Evolutionary conservation across 1,140 invertebrate genomes (phyloP), one percentile per base, ranked within the genome.

Genomic region (Drosophila fuyamai): DNA sequence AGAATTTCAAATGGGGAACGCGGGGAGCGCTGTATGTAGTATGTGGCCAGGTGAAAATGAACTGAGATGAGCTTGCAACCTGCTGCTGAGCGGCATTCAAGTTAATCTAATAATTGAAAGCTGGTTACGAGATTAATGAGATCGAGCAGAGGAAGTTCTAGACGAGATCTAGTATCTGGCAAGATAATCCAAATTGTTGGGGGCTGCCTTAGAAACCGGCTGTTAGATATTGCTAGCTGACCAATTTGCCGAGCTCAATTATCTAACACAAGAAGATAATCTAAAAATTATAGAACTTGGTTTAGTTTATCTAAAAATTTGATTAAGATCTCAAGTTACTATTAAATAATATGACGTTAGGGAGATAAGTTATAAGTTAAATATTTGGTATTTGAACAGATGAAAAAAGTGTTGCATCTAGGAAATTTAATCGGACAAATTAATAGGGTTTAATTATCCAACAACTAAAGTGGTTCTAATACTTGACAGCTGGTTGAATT

Each of bases 1-100:
- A 79, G 83, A 88, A 88, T 86, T 86, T 88, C 46, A 76, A 82
- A 76, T 56, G 66, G 65, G 79, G 60, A 54, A 60, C 66, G 38
- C 46, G 53, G 50, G 56, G 40, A 51, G 55, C 48, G 63, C 23
- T 23, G 36, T 16, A 27, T 12, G 8, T 29, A 29, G 27, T 16
- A 53, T 8, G 7, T 53, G 35, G 50, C 56, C 68, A 74, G 71
- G 57, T 74, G 71, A 55, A 47, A 50, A 74, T 71, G 65, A 70
- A 71, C 50, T 32, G 51, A 57, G 67, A 70, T 70, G 65, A 71
- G 65, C 66, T 55, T 54, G 65, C 51, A 57, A 70, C 61, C 62
- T 53, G 61, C 47, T 56, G 32, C 23, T 10, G 38, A 27, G 48
- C 41, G 43, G 55, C 40, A 50, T 63, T 16, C 18, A 61, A 47